Base-by-base conservation (phyloP, 2,797 vertebrate species). In the Calcarius lapponicus region DNA sequence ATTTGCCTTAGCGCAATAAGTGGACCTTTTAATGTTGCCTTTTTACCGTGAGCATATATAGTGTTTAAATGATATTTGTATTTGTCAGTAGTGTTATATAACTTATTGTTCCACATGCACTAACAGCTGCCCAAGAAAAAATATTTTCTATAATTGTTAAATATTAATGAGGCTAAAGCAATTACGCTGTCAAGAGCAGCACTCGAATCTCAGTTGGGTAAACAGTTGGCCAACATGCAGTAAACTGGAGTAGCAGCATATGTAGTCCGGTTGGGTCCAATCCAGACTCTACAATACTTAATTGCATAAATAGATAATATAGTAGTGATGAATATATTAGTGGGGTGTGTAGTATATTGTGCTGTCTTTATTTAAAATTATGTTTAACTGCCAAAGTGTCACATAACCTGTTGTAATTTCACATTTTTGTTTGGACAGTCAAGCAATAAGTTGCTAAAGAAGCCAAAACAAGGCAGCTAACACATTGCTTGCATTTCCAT, bases 271-370 rank as follows among this genome's bases (percentile, higher is more conserved):
- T 94, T 96, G 93, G 93, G 94, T 90, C 86, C 82, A 60, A 76
- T 96, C 95, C 92, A 96, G 96, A 73, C 90, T 92, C 73, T 81
- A 84, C 75, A 85, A 91, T 92, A 82, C 83, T 96, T 95, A 95
- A 95, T 96, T 94, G 69, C 92, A 87, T 95, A 95, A 96, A 96
- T 87, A 95, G 90, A 97, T 95, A 87, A 92, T 95, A 83, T 90
- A 94, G 78, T 76, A 90, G 79, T 80, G 75, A 93, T 80, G 69
- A 96, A 93, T 96, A 92, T 96, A 75, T 82, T 95, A 96, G 50
- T 85, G 75, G 80, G 31, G 31, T 83, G 57, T 93, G 78, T 80
- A 85, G 65, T 95, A 89, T 94, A 97, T 92, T 96, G 81, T 95
- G 74, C 67, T 96, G 92, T 90, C 88, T 95, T 92, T 83, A 94